Evolutionary conservation across 2,888 invertebrate species (phyloP), one percentile per base, ranked within the genome.

Genomic region (Eupithecia insigniata): DNA sequence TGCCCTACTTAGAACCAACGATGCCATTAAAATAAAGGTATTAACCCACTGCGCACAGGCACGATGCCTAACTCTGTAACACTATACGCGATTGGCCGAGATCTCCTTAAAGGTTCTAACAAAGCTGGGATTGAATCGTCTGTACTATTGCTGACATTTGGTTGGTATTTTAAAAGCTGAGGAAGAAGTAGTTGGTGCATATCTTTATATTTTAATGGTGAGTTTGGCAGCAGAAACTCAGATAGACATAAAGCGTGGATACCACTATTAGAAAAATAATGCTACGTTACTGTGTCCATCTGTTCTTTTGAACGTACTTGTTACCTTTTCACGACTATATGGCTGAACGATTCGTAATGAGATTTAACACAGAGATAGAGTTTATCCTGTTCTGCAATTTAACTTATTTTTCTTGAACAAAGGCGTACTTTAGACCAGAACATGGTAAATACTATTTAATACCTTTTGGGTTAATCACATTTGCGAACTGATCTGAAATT

Each of bases 101-200:
- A 81, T 81, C 75, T 71, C 75, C 84, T 67, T 81, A 83, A 75
- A 80, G 84, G 58, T 60, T n/a, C 46, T 75, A 79, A 82, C 79
- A 78, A 75, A 79, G 76, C 78, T 72, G 73, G 76, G 80, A 83
- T 80, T 80, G 81, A 83, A 82, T 81, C 82, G 82, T 84, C 83
- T 82, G 75, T 73, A 67, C 73, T 78, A 74, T 70, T 80, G 55
- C 81, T 85, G 84, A 81, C 85, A 85, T 85, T 87, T 83, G 70
- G 46, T 72, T 75, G 76, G 67, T 34, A 64, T 34, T 51, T 30
- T 60, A 60, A 60, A 12, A 60, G 60, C 62, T 62, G 12, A 64
- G 26, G 26, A 34, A 22, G 2, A 55, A 18, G 36, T 16, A 26
- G 64, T 64, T n/a, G 64, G 61, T 62, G n/a, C 22, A 62, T 2